phyloP scores from a whole-genome alignment of 2,113 vertebrate species.

The Thamnaconus septentrionalis region DNA sequence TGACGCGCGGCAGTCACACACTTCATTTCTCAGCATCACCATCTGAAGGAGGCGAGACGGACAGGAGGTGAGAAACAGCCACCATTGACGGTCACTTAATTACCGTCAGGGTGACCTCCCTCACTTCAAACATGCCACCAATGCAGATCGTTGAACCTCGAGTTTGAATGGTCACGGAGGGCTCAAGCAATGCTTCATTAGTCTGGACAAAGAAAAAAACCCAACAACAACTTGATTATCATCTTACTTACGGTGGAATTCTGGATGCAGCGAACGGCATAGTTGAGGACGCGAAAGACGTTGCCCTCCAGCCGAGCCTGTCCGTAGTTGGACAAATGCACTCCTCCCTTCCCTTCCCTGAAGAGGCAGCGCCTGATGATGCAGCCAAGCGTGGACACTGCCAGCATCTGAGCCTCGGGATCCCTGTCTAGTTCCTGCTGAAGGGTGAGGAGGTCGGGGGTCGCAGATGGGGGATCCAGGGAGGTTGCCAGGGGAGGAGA shows the following conservation, averaged over 20 bases:
- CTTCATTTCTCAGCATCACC: slow-evolving; percentile 85
- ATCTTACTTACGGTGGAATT: slow-evolving; percentile 80
- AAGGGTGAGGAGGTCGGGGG: slow-evolving; percentile 77
- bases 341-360: slow-evolving; percentile 83
- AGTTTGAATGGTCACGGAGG: too few relatives aligned
- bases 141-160: too few relatives aligned
- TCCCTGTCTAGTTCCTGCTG: slow-evolving; percentile 86
- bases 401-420: slow-evolving; percentile 79
- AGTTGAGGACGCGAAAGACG: slow-evolving; percentile 83
- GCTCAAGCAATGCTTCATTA: background rate
- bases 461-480: slow-evolving; percentile 65
- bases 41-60: slow-evolving; percentile 70
- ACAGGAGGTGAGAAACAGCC: slow-evolving; percentile 13
- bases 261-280: slow-evolving; percentile 83
- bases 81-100: slow-evolving; percentile 31
- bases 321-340: slow-evolving; percentile 82
- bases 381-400: slow-evolving; percentile 80
- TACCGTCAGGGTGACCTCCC: background rate
- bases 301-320: slow-evolving; percentile 85
- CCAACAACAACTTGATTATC: too few relatives aligned
- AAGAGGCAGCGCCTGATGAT: slow-evolving; percentile 85
- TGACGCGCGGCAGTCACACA: slow-evolving; percentile 83
- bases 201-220: slow-evolving; percentile 13
- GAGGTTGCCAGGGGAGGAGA: slow-evolving; percentile 66
- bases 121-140: too few relatives aligned